These are phyloP conservation scores for Temnothorax curvispinosus DNA, from an alignment of 1,140 invertebrate species.

Conservation along the genomic window DNA sequence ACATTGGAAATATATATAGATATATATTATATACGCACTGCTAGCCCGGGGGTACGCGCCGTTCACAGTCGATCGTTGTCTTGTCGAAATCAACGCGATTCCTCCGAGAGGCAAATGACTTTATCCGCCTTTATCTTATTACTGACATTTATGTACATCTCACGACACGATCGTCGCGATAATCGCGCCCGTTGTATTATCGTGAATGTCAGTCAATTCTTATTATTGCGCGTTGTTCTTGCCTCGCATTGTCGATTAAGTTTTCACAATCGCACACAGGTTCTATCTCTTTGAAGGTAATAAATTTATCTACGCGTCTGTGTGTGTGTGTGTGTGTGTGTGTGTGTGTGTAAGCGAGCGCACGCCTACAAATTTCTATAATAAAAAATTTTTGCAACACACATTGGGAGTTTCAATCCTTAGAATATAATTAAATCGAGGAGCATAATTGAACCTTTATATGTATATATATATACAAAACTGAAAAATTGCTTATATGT, in stretches of 20 bases:
- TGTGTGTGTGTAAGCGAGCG: too few relatives aligned
- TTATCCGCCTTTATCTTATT: constrained; percentile 61
- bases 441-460: neutral
- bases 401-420: neutral
- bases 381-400: neutral
- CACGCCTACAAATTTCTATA: neutral
- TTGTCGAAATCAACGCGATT: constrained; percentile 55
- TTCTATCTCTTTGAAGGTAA: constrained; percentile 1
- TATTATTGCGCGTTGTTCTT: constrained; percentile 44
- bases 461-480: neutral
- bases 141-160: constrained; percentile 59
- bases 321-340: too few relatives aligned
- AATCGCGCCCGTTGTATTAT: constrained; percentile 50
- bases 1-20: neutral
- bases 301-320: constrained; percentile 24
- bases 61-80: constrained; percentile 22
- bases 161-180: constrained; percentile 52
- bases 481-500: neutral
- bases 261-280: constrained; percentile 31
- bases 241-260: constrained; percentile 31
- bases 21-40: constrained; percentile 8
- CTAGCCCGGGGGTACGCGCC: constrained; percentile 22
- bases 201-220: constrained; percentile 57
- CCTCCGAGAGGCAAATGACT: constrained; percentile 30
- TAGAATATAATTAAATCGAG: neutral